Evolutionary conservation across 1,140 invertebrate genomes (phyloP).

Genomic region (Potamilus streckersoni): DNA sequence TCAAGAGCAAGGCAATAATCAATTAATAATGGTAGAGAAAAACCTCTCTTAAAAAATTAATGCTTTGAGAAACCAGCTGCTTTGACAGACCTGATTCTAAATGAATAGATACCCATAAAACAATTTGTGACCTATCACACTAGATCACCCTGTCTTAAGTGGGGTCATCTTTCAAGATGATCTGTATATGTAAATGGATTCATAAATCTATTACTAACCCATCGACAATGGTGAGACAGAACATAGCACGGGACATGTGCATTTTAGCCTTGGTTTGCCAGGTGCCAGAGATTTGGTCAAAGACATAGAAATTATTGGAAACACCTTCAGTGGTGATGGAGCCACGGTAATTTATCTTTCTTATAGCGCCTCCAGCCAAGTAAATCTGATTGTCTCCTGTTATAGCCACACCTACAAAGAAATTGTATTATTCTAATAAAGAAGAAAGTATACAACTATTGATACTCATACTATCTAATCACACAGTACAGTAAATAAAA

Average conservation of each 20-base stretch:
- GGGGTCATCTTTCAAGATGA: too few species aligned
- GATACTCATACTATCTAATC: too few species aligned
- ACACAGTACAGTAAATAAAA: too few species aligned
- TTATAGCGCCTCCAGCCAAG: constrained; percentile 70
- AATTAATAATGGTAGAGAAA: too few species aligned
- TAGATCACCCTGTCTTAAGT: not conserved
- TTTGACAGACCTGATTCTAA: too few species aligned
- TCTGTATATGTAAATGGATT: too few species aligned
- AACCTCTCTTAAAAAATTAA: too few species aligned
- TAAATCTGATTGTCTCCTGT: constrained; percentile 71
- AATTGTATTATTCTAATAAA: too few species aligned
- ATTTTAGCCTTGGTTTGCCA: constrained; percentile 61
- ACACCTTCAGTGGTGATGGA: constrained; percentile 62
- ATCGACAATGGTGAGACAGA: constrained; percentile 61
- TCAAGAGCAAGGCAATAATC: too few species aligned
- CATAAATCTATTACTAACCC: constrained; percentile 41
- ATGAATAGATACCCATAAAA: too few species aligned
- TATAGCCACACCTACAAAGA: constrained; percentile 55
- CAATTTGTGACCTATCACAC: not conserved
- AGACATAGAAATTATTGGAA: constrained; percentile 57
- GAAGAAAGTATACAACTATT: too few species aligned
- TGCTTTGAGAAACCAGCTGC: too few species aligned
- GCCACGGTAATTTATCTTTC: constrained; percentile 64
- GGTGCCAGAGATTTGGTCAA: constrained; percentile 51
- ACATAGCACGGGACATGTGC: constrained; percentile 58